phyloP scores from a whole-genome alignment of 1,140 invertebrate species.

The Fragariocoptes setiger region DNA sequence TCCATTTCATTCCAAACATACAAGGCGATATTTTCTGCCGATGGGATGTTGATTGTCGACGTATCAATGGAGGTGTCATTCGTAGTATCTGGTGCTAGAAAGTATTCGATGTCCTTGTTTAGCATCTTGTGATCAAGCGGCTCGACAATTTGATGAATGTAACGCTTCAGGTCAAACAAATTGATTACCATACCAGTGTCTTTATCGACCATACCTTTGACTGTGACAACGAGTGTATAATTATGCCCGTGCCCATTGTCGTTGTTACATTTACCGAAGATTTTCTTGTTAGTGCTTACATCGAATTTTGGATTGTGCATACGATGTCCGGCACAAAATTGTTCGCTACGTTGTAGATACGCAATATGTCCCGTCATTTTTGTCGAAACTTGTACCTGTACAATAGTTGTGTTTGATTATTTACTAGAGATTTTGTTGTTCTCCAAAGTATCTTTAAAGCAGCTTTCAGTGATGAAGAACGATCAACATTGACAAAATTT shows the following conservation, averaged over 20 bases:
- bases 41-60: conserved; percentile 38
- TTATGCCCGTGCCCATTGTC: conserved; percentile 87
- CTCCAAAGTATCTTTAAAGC: too few relatives aligned
- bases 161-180: conserved; percentile 45
- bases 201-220: conserved; percentile 43
- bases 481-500: too few relatives aligned
- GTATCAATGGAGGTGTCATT: conserved; percentile 24
- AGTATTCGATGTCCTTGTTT: conserved; percentile 69
- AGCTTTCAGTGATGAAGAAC: too few relatives aligned
- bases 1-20: conserved; percentile 57
- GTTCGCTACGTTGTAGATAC: conserved; percentile 21
- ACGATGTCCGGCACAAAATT: conserved; percentile 24
- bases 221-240: conserved; percentile 68
- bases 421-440: too few relatives aligned
- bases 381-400: too few relatives aligned
- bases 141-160: conserved; percentile 36
- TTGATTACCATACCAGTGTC: conserved; percentile 87
- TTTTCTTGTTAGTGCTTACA: conserved; percentile 35
- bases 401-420: too few relatives aligned
- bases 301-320: conserved; percentile 29
- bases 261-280: conserved; percentile 87
- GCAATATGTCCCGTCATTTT: too few relatives aligned
- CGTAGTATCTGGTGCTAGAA: conserved; percentile 21
- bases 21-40: conserved; percentile 70
- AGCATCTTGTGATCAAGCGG: conserved; percentile 77